These are phyloP conservation scores for Idaea aversata DNA, from an alignment of 2,888 invertebrate species.

Conservation along the genomic window DNA sequence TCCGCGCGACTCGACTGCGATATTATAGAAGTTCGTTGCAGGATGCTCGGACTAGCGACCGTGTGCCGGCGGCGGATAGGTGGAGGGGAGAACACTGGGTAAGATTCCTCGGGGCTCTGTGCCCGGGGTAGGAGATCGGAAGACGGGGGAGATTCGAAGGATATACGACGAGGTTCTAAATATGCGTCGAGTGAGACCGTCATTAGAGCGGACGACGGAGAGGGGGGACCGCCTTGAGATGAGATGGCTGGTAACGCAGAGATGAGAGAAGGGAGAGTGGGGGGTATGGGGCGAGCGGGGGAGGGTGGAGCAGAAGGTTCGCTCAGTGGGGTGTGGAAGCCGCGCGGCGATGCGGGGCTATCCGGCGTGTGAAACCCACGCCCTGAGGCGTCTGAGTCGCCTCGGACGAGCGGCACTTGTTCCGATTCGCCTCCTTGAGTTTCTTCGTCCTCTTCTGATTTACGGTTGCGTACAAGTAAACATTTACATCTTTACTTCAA, in stretches of 20 bases:
- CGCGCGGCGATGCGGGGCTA: constrained; percentile 74
- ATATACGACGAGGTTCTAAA: constrained; percentile 90
- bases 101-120: constrained; percentile 89
- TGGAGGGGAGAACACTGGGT: constrained; percentile 92
- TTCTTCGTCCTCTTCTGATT: constrained; percentile 62
- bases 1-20: constrained; percentile 87
- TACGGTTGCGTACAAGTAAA: constrained; percentile 32
- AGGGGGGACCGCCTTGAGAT: constrained; percentile 79
- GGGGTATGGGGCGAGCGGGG: constrained; percentile 73
- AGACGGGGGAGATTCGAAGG: constrained; percentile 88
- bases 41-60: constrained; percentile 69
- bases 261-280: constrained; percentile 80
- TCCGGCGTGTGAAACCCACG: constrained; percentile 79
- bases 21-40: constrained; percentile 87
- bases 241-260: constrained; percentile 52
- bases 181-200: constrained; percentile 93
- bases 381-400: constrained; percentile 78
- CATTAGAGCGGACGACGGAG: constrained; percentile 91
- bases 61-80: constrained; percentile 86
- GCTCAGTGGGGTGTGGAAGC: constrained; percentile 89
- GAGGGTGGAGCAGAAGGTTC: constrained; percentile 74
- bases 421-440: constrained; percentile 60
- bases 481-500: constrained; percentile 7
- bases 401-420: constrained; percentile 71
- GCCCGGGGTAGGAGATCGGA: constrained; percentile 85